A percentile compares a stretch with the other conserved stretches of the same genome.
Evolutionary conservation across 2,113 vertebrate species (phyloP).

Genomic region (Gymnorhina tibicen): DNA sequence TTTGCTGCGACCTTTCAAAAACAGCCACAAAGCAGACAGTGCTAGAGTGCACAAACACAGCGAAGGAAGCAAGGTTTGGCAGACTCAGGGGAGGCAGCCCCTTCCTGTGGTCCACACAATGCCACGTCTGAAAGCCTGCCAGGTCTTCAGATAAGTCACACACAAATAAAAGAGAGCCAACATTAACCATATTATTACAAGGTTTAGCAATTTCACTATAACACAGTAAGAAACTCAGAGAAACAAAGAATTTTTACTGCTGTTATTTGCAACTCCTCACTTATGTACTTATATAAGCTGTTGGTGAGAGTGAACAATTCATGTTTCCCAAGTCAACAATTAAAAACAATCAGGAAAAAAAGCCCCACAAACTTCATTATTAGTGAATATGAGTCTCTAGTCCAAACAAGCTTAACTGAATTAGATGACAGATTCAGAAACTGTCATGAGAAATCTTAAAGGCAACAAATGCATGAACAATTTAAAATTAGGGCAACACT

Average conservation of each 20-base stretch:
- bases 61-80: not conserved
- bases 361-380: accelerated
- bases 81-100: not conserved
- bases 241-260: not conserved
- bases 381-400: not conserved
- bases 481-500: not conserved
- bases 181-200: not conserved
- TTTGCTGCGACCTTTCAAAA: not conserved
- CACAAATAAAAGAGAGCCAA: not conserved
- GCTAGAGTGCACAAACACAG: not conserved
- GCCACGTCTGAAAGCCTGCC: not conserved
- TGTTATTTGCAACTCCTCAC: not conserved
- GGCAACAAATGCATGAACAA: not conserved
- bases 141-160: not conserved
- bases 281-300: not conserved
- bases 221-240: not conserved
- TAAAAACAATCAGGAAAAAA: not conserved
- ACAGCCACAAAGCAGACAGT: not conserved
- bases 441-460: not conserved
- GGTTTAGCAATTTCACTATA: not conserved
- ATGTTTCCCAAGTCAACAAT: not conserved
- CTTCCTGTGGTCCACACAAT: not conserved
- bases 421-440: not conserved
- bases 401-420: not conserved
- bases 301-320: not conserved